Percentiles rank a stretch among this genome's conserved stretches.
Conservation (phyloP, 2,888 invertebrate species). For the Tetranychus piercei region DNA sequence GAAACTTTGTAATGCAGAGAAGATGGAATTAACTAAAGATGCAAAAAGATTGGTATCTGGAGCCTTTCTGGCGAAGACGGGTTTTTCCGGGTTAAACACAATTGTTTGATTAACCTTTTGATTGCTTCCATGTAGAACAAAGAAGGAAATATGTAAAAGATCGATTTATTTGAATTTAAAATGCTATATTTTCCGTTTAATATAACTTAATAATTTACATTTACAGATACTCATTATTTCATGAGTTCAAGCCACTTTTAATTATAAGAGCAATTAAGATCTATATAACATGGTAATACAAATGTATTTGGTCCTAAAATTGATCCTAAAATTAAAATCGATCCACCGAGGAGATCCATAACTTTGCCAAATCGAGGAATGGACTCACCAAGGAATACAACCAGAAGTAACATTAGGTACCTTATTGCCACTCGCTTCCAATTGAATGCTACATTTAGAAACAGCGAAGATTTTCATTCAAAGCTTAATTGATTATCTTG, state of each 20-base stretch:
- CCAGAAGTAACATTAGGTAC: conserved; percentile 48
- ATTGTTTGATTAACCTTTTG: no score
- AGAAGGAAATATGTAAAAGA: no score
- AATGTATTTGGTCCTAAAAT: conserved; percentile 9
- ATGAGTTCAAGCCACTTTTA: not conserved
- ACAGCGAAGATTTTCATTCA: not conserved
- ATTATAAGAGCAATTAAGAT: not conserved
- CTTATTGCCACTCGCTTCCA: conserved; percentile 49
- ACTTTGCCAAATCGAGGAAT: conserved; percentile 69
- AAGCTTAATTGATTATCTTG: no score
- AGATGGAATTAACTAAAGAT: no score
- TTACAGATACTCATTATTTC: not conserved
- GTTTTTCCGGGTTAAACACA: no score
- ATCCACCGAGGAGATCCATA: conserved; percentile 66
- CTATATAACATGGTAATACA: conserved; percentile 7
- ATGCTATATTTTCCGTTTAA: no score
- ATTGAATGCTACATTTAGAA: conserved; percentile 11
- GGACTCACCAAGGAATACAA: conserved; percentile 57
- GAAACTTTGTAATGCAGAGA: no score
- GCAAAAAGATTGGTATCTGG: no score
- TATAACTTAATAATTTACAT: no score
- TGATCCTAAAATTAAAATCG: conserved; percentile 55
- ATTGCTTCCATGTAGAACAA: no score
- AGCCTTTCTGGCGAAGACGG: no score
- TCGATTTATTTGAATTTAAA: no score